Percentiles rank a stretch among this genome's conserved stretches.
Evolutionary conservation across 2,888 invertebrate genomes (phyloP).

Genomic region (Meteorus colon): DNA sequence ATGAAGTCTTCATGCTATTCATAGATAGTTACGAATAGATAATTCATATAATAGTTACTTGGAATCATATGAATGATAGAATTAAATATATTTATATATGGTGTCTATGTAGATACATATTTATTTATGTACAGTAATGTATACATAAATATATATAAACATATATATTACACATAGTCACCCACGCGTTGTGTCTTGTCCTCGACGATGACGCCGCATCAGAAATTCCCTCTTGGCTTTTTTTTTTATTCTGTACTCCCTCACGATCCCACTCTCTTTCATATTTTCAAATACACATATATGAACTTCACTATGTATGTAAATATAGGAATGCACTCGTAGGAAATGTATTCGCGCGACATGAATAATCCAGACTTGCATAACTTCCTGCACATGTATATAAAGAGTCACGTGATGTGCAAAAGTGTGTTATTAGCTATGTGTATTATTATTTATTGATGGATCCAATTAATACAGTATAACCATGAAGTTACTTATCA

Average conservation of each 20-base stretch:
- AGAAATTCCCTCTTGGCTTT: neutral
- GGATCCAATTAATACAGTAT: neutral
- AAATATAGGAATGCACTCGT: conserved; percentile 38
- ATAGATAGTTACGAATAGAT: neutral
- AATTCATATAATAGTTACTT: neutral
- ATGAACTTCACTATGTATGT: neutral
- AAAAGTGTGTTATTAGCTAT: neutral
- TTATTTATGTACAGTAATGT: neutral
- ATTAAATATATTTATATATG: neutral
- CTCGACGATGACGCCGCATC: neutral
- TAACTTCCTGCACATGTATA: conserved; percentile 52
- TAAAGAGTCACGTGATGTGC: conserved; percentile 17
- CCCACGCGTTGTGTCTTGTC: neutral
- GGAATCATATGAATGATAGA: too few species aligned
- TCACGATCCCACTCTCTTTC: neutral
- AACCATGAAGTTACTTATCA: too few species aligned
- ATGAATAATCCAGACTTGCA: conserved; percentile 64
- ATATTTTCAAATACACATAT: conserved; percentile 5
- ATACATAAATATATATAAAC: neutral
- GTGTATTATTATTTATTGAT: neutral
- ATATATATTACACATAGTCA: neutral
- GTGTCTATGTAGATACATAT: too few species aligned
- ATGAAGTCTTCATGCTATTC: neutral
- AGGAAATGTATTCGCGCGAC: conserved; percentile 58
- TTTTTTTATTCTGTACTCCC: neutral